A percentile compares a stretch with the other conserved stretches of the same genome.
Conservation (phyloP, 2,797 vertebrate genomes). For the Salmo trutta region DNA sequence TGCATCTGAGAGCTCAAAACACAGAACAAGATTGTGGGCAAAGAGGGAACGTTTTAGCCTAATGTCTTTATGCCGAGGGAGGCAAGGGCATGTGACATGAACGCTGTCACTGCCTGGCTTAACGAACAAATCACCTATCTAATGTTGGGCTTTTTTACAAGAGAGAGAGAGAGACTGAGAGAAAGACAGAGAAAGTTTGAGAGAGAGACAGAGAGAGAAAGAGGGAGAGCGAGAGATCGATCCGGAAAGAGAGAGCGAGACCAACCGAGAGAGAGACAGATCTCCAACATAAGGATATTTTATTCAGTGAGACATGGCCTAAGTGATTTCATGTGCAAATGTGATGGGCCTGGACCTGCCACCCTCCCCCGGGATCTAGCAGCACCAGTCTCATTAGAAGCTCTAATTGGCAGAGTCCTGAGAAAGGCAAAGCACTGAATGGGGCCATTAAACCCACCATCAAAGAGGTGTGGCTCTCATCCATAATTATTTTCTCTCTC, state of each 20-base stretch:
- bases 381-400: slow-evolving; percentile 66
- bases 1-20: too few species aligned
- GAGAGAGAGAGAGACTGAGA: background rate
- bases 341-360: slow-evolving; percentile 46
- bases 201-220: background rate
- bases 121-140: background rate
- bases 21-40: background rate
- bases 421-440: slow-evolving; percentile 56
- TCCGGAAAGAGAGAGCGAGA: background rate
- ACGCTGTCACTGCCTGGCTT: background rate
- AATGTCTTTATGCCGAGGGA: background rate
- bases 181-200: background rate
- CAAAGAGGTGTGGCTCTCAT: slow-evolving; percentile 64
- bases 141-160: background rate
- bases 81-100: background rate
- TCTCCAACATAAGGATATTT: slow-evolving; percentile 57
- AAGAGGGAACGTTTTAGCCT: background rate
- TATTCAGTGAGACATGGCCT: slow-evolving; percentile 56
- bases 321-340: slow-evolving; percentile 71
- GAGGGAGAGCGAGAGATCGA: background rate
- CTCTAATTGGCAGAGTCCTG: slow-evolving; percentile 62
- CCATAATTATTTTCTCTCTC: slow-evolving; percentile 55
- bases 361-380: slow-evolving; percentile 55
- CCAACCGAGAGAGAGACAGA: background rate
- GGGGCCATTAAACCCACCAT: slow-evolving; percentile 69